Conservation (phyloP, 2,797 vertebrate species). For the Falco rusticolus region DNA sequence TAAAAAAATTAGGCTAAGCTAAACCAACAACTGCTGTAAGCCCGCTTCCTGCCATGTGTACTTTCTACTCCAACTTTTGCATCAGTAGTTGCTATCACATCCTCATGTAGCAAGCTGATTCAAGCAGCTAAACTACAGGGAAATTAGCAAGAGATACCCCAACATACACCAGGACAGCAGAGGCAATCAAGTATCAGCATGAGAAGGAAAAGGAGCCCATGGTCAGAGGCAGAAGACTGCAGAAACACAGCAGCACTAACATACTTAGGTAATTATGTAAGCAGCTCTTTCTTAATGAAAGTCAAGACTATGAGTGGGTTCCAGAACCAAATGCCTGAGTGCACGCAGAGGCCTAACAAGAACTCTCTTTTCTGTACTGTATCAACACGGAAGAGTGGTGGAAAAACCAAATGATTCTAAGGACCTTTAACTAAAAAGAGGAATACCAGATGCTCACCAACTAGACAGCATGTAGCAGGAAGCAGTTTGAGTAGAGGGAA, state of each 20-base stretch:
- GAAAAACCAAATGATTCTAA: neutral
- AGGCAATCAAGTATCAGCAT: neutral
- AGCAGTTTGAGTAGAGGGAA: neutral
- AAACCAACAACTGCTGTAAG: neutral
- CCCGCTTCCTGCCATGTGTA: accelerated
- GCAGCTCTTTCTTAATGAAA: neutral
- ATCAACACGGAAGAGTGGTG: neutral
- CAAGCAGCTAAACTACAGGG: neutral
- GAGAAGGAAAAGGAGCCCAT: neutral
- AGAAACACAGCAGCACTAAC: neutral
- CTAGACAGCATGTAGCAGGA: neutral
- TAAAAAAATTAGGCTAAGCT: neutral
- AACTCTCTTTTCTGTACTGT: neutral
- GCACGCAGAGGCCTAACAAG: neutral
- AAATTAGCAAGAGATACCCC: neutral
- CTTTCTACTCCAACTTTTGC: neutral
- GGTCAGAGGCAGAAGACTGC: neutral
- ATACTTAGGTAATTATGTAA: neutral
- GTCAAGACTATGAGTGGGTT: neutral
- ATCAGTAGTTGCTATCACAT: neutral
- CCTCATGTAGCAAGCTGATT: neutral
- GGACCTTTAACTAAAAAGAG: neutral
- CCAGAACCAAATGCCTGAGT: neutral
- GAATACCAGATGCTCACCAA: neutral
- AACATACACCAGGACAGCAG: neutral